A percentile compares a stretch with the other conserved stretches of the same genome.
Conservation (phyloP, 2,797 vertebrate species). For the Sitta carolinensis region DNA sequence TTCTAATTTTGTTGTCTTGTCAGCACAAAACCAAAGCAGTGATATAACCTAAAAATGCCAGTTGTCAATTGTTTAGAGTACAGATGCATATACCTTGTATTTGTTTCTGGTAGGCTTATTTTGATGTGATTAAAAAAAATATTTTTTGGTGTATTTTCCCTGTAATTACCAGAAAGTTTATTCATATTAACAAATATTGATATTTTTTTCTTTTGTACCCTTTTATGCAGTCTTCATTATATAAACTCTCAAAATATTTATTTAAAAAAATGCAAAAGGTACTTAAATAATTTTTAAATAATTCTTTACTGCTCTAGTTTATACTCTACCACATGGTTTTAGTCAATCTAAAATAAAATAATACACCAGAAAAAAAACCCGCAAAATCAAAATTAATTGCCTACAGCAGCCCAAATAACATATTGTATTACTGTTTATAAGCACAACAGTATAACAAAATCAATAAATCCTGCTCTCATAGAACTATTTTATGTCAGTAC, state of each 20-base stretch:
- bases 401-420: not conserved
- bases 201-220: not conserved
- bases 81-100: not conserved
- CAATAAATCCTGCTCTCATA: not conserved
- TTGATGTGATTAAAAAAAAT: not conserved
- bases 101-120: not conserved
- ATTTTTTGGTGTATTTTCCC: not conserved
- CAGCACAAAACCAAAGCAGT: not conserved
- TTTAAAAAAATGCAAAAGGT: not conserved
- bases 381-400: not conserved
- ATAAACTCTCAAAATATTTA: not conserved
- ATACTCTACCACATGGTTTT: not conserved
- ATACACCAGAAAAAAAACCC: accelerated
- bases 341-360: not conserved
- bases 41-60: not conserved
- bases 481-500: not conserved
- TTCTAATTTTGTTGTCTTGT: not conserved
- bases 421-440: not conserved
- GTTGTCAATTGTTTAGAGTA: accelerated
- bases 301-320: not conserved
- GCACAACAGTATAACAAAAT: not conserved
- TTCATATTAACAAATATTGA: not conserved
- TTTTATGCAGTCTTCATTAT: not conserved
- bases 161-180: not conserved
- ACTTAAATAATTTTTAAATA: not conserved